Evolutionary conservation across 2,113 vertebrate genomes (phyloP).

Genomic region (Clupea harengus): DNA sequence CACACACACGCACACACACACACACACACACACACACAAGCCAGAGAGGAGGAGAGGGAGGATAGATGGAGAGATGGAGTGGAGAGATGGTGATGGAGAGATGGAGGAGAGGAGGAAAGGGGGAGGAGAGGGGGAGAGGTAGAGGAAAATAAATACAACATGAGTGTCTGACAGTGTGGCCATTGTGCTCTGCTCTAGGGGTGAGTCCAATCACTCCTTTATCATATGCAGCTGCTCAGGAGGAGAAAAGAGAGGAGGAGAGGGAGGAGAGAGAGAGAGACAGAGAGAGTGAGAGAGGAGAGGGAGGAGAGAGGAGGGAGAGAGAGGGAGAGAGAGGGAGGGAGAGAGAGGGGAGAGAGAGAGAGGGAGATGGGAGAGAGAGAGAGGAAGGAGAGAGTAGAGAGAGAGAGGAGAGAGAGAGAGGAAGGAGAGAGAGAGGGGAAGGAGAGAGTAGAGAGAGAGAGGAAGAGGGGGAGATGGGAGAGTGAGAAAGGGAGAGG

Average conservation of each 20-base stretch:
- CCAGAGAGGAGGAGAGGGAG: too few relatives aligned
- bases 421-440: too few relatives aligned
- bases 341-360: not conserved
- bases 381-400: not conserved
- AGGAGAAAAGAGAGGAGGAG: not conserved
- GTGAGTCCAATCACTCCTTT: not conserved
- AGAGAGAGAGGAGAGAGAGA: not conserved
- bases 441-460: not conserved
- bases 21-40: too few relatives aligned
- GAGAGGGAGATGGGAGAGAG: not conserved
- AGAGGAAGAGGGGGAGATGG: not conserved
- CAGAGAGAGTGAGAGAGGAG: not conserved
- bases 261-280: not conserved
- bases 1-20: too few relatives aligned
- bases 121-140: not conserved
- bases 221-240: not conserved
- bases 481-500: not conserved
- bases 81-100: not conserved
- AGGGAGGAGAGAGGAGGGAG: too few relatives aligned
- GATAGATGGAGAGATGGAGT: not conserved
- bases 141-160: constrained; percentile 13
- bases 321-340: not conserved
- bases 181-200: constrained; percentile 10
- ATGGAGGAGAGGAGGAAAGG: not conserved
- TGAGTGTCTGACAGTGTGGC: not conserved